A percentile compares a stretch with the other conserved stretches of the same genome.
Evolutionary conservation across 1,140 invertebrate genomes (phyloP).

Genomic region (Trinorchestia longiramus): DNA sequence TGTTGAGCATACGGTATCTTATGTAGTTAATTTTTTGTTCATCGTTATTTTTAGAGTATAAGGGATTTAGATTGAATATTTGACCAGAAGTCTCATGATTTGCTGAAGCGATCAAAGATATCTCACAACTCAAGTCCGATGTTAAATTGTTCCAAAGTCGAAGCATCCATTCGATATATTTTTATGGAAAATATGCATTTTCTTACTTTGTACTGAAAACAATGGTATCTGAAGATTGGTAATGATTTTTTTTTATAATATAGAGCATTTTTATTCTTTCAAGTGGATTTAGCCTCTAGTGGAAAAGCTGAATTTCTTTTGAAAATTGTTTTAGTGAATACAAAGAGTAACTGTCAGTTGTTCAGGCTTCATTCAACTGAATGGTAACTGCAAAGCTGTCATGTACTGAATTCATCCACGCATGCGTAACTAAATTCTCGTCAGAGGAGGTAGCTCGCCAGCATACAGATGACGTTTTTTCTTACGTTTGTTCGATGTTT

Average conservation of each 20-base stretch:
- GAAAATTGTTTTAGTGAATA: background rate
- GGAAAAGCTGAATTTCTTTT: background rate
- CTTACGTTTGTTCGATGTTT: background rate
- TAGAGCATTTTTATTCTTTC: background rate
- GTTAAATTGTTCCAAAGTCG: background rate
- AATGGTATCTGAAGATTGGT: background rate
- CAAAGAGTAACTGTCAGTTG: no score
- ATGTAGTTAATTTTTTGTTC: background rate
- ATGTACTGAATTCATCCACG: background rate
- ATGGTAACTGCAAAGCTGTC: background rate
- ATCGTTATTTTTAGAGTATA: background rate
- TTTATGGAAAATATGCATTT: background rate
- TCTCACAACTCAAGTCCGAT: background rate
- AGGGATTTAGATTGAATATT: background rate
- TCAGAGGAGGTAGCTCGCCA: background rate
- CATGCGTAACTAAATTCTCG: background rate
- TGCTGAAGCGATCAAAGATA: background rate
- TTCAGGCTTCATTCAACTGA: background rate
- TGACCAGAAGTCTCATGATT: background rate
- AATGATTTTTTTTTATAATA: background rate
- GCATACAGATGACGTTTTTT: background rate
- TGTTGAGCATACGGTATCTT: background rate
- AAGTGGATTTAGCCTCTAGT: background rate
- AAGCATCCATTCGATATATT: background rate
- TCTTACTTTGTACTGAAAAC: background rate